phyloP scores from a whole-genome alignment of 2,113 vertebrate genomes.

The Colius striatus region DNA sequence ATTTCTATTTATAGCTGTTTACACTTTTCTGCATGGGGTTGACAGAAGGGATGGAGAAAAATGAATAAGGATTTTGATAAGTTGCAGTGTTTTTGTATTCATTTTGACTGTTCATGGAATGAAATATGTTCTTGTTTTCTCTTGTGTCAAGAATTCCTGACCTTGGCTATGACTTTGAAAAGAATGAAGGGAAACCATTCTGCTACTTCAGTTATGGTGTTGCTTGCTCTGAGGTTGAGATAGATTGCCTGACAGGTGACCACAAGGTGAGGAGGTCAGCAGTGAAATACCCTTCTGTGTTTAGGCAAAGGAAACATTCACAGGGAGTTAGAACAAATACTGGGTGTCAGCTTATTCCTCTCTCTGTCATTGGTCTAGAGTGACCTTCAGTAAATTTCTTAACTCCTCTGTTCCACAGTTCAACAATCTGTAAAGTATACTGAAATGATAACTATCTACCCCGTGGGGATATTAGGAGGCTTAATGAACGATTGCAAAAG shows the following conservation, averaged over 20 bases:
- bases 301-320: neutral
- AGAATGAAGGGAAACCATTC: slow-evolving; percentile 87
- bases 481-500: slow-evolving; percentile 41
- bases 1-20: neutral
- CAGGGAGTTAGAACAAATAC: neutral
- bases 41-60: neutral
- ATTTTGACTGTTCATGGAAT: neutral
- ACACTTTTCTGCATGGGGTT: neutral
- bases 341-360: neutral
- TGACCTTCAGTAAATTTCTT: slow-evolving; percentile 51
- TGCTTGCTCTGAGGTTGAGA: slow-evolving; percentile 92
- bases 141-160: slow-evolving; percentile 83
- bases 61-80: neutral
- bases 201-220: slow-evolving; percentile 90
- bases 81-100: neutral
- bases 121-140: neutral
- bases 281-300: neutral
- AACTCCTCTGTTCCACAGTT: slow-evolving; percentile 18
- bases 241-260: slow-evolving; percentile 94
- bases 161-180: slow-evolving; percentile 85
- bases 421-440: neutral
- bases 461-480: neutral
- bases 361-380: slow-evolving; percentile 40
- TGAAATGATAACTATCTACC: slow-evolving; percentile 23
- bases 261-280: slow-evolving; percentile 84